Percentiles rank a stretch among this genome's conserved stretches.
These are phyloP conservation scores for Helicolenus hilgendorfi DNA, from an alignment of 2,797 vertebrate genomes.

Conservation along the genomic window DNA sequence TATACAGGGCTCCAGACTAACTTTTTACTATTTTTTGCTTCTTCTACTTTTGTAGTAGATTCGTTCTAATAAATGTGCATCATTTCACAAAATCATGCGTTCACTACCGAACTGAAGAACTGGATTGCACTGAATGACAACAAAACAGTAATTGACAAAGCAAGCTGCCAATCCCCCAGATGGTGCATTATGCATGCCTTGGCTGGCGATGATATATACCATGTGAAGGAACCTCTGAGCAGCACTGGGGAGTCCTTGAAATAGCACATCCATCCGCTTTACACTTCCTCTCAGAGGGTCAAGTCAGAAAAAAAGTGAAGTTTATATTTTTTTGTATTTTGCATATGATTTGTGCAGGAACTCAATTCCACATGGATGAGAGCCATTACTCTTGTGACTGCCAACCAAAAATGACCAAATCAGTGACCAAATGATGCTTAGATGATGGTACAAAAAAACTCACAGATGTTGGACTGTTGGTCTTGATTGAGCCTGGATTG, in stretches of 20 bases:
- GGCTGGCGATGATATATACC: constrained; percentile 29
- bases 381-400: constrained; percentile 13
- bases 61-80: background rate
- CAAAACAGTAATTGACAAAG: constrained; percentile 22
- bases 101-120: background rate
- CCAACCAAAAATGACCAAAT: constrained; percentile 14
- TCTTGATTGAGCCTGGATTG: constrained; percentile 30
- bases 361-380: background rate
- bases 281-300: background rate
- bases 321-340: background rate
- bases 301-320: background rate
- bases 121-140: background rate
- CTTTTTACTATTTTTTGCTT: too few relatives aligned
- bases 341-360: constrained; percentile 23
- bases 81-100: background rate
- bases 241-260: constrained; percentile 2
- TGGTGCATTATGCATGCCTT: constrained; percentile 54
- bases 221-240: background rate
- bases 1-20: too few relatives aligned
- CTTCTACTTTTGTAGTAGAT: background rate
- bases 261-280: constrained; percentile 21
- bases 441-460: constrained; percentile 5
- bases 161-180: constrained; percentile 50
- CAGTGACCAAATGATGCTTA: constrained; percentile 12
- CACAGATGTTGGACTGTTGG: constrained; percentile 1